Evolutionary conservation across 1,140 invertebrate species (phyloP), one percentile per base, ranked within the genome.

Genomic region (Mamestra configurata): DNA sequence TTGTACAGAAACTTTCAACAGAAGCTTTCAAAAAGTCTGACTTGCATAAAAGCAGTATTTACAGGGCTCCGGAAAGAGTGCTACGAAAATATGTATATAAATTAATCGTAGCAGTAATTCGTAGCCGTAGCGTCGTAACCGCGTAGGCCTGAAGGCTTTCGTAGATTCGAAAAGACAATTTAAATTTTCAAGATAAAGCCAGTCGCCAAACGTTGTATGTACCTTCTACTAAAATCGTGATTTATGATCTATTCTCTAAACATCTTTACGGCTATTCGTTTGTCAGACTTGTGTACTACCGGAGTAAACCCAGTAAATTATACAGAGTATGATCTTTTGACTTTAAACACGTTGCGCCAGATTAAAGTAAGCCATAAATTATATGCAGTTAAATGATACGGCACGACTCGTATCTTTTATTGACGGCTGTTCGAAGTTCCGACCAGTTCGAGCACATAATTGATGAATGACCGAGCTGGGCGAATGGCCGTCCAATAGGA

Each of bases 341-440:
- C 27, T 59, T n/a, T n/a, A n/a, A n/a, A 20, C 51, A 24, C 53
- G 53, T 15, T 57, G 46, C 35, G 27, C 31, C 22, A 64, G 40
- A 57, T 73, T 57, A 76, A 76, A 73, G 71, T 49, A 76, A 76
- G 73, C 43, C 57, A 64, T 76, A 76, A 76, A 76, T 76, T 76
- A 31, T 76, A 76, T 73, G 35, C 51, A 59, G 71, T 43, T 55
- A 59, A 73, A 73, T 73, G 53, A 73, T 76, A 76, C 57, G 40
- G 40, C 40, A 76, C 57, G 43, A 61, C 35, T 49, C 73, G 40
- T 76, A 76, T 76, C 73, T 76, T 64, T 64, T 64, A 76, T 76
- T 76, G 73, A 76, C 73, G 53, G 57, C 15, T 61, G 40, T 76
- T 76, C 51, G 57, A 59, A 43, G 43, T 43, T 76, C 49, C 57